phyloP scores from a whole-genome alignment of 2,797 vertebrate genomes.

The Fringilla coelebs region DNA sequence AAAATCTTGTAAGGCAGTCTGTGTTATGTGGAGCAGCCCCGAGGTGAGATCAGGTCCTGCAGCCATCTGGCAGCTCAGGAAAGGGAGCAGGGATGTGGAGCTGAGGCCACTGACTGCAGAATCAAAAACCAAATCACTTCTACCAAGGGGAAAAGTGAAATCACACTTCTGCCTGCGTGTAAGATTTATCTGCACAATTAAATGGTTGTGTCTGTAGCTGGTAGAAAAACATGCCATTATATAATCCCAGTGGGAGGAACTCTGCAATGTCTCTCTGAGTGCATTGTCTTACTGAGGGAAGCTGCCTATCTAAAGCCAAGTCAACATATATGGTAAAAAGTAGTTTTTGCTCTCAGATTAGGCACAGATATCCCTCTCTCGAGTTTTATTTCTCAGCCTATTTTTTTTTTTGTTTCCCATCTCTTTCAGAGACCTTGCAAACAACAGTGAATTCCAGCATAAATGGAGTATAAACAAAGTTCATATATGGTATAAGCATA shows the following conservation, averaged over 20 bases:
- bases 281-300: background rate
- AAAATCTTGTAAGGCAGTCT: background rate
- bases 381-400: background rate
- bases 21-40: background rate
- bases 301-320: background rate
- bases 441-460: background rate
- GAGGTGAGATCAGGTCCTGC: background rate
- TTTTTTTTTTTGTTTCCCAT: background rate
- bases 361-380: background rate
- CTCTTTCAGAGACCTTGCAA: background rate
- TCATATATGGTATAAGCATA: background rate
- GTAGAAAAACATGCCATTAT: constrained; percentile 12
- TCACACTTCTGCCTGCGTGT: background rate
- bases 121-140: background rate
- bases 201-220: background rate
- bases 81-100: background rate
- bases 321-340: background rate
- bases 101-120: background rate
- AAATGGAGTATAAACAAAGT: background rate
- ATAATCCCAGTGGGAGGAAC: constrained; percentile 19
- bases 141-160: background rate
- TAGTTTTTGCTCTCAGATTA: background rate
- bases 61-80: background rate
- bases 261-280: background rate
- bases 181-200: background rate